Conservation (phyloP, 2,797 vertebrate species). For the Sternarchorhynchus goeldii region DNA sequence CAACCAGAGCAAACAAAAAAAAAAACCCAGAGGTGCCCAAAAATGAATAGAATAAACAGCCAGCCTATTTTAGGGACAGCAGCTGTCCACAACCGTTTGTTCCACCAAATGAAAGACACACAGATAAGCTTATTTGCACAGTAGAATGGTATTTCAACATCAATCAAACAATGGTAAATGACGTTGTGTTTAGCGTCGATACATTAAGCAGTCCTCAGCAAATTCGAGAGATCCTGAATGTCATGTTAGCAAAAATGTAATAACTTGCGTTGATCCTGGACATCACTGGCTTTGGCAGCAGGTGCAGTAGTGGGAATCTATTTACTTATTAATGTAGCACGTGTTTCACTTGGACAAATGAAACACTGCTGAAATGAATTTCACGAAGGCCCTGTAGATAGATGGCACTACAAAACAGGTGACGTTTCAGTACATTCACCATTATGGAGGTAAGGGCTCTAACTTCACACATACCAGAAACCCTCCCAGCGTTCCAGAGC, state of each 20-base stretch:
- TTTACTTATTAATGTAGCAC: not conserved
- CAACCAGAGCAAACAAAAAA: conserved; percentile 24
- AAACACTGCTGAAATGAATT: not conserved
- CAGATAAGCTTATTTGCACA: conserved; percentile 26
- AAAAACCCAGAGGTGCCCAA: conserved; percentile 1
- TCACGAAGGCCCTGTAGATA: not conserved
- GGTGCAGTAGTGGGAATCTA: not conserved
- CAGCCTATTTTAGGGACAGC: conserved; percentile 33
- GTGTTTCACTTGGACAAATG: not conserved
- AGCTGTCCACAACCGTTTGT: conserved; percentile 30
- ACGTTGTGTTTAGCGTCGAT: not conserved
- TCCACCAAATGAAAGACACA: conserved; percentile 28
- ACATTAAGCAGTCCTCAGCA: not conserved
- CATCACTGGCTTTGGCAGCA: not conserved
- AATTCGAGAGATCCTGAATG: not conserved
- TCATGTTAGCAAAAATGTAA: not conserved
- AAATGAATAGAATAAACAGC: conserved; percentile 20
- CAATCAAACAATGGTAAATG: conserved; percentile 31
- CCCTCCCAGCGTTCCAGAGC: too few species aligned
- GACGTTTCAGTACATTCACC: not conserved
- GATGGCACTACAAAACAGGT: not conserved
- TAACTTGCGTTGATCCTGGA: not conserved
- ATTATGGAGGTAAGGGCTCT: too few species aligned
- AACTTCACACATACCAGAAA: too few species aligned
- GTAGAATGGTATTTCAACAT: not conserved